These are phyloP conservation scores for Apotomis turbidana DNA, from an alignment of 2,888 invertebrate genomes.

Conservation along the genomic window DNA sequence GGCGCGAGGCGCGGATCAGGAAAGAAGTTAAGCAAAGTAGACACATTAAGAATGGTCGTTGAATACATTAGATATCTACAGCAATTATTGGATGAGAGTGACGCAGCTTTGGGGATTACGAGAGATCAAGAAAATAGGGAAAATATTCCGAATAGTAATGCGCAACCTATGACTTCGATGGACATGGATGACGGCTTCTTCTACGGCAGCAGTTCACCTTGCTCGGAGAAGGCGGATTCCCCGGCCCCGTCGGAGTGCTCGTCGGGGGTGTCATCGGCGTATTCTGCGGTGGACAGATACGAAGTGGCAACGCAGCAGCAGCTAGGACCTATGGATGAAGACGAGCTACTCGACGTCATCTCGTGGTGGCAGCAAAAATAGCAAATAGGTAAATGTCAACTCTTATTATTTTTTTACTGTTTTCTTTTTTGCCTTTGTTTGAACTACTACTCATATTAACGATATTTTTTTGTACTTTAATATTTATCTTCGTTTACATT, in stretches of 20 bases:
- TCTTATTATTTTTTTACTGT: neutral
- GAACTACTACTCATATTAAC: neutral
- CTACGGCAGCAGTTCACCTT: constrained; percentile 82
- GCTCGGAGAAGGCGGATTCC: constrained; percentile 88
- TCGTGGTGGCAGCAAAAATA: constrained; percentile 92
- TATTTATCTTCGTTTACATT: no score
- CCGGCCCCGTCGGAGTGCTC: constrained; percentile 90
- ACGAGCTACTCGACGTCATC: constrained; percentile 93
- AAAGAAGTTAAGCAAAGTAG: constrained; percentile 95
- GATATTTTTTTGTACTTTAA: neutral
- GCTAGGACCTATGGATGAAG: constrained; percentile 92
- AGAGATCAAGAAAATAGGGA: constrained; percentile 76
- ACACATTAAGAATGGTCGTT: constrained; percentile 94
- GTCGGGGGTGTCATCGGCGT: constrained; percentile 81
- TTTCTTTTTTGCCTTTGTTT: neutral
- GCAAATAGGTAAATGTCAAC: constrained; percentile 62
- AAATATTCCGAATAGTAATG: constrained; percentile 71
- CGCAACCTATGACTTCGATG: constrained; percentile 73
- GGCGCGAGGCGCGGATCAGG: constrained; percentile 89
- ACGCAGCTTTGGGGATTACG: constrained; percentile 82
- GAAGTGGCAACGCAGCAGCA: constrained; percentile 77
- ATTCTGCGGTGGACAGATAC: constrained; percentile 75
- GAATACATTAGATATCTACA: constrained; percentile 95
- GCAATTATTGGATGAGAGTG: constrained; percentile 89
- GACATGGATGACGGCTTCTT: constrained; percentile 81